Percentiles rank a stretch among this genome's conserved stretches.
Conservation (phyloP, 1,140 invertebrate genomes). For the Magallana ariakensis region DNA sequence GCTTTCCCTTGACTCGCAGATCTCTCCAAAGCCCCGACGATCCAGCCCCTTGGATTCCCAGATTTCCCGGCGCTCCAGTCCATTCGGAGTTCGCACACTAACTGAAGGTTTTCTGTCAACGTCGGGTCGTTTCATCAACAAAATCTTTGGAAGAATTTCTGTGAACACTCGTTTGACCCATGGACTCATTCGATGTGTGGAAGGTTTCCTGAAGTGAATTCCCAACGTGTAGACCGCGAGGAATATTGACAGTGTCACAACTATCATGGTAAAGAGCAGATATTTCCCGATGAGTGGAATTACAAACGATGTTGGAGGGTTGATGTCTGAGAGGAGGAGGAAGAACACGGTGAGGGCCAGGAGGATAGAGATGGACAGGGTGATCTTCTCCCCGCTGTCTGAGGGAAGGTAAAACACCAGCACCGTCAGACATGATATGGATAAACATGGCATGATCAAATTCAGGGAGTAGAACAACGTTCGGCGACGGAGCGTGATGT, state of each 20-base stretch:
- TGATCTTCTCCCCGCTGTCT: constrained; percentile 80
- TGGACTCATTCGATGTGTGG: constrained; percentile 79
- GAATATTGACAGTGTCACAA: constrained; percentile 80
- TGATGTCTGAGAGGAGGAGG: constrained; percentile 78
- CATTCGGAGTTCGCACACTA: constrained; percentile 88
- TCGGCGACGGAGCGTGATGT: constrained; percentile 94
- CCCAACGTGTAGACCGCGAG: constrained; percentile 79
- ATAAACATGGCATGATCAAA: constrained; percentile 79
- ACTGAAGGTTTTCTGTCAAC: constrained; percentile 77
- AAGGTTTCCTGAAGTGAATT: constrained; percentile 77
- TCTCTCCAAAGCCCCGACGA: not conserved
- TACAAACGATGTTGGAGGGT: constrained; percentile 79
- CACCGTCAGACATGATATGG: constrained; percentile 81
- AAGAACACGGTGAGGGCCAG: constrained; percentile 80
- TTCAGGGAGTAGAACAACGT: constrained; percentile 80
- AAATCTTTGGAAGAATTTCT: constrained; percentile 77
- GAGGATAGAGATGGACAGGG: constrained; percentile 79
- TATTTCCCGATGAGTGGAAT: constrained; percentile 79
- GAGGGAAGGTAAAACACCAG: constrained; percentile 80
- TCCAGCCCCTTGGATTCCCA: not conserved
- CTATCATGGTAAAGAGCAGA: constrained; percentile 79
- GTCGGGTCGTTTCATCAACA: constrained; percentile 78
- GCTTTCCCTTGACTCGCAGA: not conserved
- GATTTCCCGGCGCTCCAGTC: constrained; percentile 86
- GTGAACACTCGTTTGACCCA: constrained; percentile 79